Conservation (phyloP, 2,113 vertebrate species). For the Dolichotis patagonum region DNA sequence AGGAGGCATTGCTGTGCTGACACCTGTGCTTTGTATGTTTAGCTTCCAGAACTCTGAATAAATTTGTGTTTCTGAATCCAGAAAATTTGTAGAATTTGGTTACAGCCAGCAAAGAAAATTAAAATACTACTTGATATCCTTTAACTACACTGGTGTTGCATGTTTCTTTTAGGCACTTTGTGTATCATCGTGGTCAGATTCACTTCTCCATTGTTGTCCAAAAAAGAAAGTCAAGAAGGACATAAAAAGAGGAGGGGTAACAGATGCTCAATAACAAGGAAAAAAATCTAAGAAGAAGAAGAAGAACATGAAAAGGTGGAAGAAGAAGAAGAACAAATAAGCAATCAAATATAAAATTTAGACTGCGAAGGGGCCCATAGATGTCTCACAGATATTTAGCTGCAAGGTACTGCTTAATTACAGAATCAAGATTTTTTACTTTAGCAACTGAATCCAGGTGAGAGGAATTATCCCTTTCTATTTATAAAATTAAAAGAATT, state of each 20-base stretch:
- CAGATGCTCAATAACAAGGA: background rate
- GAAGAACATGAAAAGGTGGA: background rate
- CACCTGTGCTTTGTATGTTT: background rate
- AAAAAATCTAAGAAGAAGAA: background rate
- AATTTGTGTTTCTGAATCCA: background rate
- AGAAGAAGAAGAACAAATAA: background rate
- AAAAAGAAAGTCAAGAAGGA: background rate
- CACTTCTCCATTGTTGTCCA: background rate
- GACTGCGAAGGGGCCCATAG: background rate
- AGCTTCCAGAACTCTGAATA: background rate
- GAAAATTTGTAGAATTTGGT: background rate
- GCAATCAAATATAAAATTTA: background rate
- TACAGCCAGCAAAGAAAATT: background rate
- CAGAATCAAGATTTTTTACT: background rate
- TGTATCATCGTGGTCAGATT: background rate
- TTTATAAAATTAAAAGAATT: background rate
- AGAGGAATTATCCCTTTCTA: background rate
- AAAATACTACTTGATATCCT: background rate
- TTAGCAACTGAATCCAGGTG: background rate
- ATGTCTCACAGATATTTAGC: background rate
- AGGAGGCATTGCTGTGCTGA: background rate
- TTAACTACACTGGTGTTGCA: background rate
- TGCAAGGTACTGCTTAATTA: background rate
- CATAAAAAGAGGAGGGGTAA: accelerated
- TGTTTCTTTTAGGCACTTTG: background rate